Evolutionary conservation across 2,888 invertebrate genomes (phyloP).

Genomic region (Parasteatoda lunata): DNA sequence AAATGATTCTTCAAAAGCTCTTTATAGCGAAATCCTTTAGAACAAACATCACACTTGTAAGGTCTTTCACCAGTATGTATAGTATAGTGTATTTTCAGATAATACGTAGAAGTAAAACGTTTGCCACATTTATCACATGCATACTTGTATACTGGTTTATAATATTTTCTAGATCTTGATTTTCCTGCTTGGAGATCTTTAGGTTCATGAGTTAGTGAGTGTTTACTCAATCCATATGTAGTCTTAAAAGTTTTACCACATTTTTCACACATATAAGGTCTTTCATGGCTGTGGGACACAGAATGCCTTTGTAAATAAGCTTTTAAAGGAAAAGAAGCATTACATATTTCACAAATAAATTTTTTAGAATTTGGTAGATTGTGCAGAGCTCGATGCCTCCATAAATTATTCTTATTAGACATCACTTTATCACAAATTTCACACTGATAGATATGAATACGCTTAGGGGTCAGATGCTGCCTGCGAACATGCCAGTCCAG

Average conservation of each 20-base stretch:
- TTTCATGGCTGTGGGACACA: background rate
- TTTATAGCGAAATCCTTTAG: background rate
- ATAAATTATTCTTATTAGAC: background rate
- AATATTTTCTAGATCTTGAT: no score
- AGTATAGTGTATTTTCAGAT: background rate
- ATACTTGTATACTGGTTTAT: background rate
- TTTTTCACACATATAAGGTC: conserved; percentile 1
- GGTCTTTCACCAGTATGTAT: background rate
- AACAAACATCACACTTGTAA: background rate
- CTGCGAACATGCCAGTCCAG: background rate
- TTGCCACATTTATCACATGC: background rate
- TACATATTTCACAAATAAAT: no score
- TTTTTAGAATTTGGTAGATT: background rate
- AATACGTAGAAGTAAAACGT: background rate
- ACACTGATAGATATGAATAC: background rate
- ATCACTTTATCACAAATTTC: background rate
- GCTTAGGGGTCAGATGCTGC: background rate
- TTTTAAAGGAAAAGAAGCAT: no score
- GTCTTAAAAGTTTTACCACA: background rate
- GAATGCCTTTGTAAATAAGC: background rate
- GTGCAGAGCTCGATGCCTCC: background rate
- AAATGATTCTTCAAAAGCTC: background rate
- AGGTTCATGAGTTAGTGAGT: background rate
- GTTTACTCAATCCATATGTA: background rate
- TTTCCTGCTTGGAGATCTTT: background rate